phyloP scores from a whole-genome alignment of 2,797 vertebrate species.

The Cyprinella venusta region DNA sequence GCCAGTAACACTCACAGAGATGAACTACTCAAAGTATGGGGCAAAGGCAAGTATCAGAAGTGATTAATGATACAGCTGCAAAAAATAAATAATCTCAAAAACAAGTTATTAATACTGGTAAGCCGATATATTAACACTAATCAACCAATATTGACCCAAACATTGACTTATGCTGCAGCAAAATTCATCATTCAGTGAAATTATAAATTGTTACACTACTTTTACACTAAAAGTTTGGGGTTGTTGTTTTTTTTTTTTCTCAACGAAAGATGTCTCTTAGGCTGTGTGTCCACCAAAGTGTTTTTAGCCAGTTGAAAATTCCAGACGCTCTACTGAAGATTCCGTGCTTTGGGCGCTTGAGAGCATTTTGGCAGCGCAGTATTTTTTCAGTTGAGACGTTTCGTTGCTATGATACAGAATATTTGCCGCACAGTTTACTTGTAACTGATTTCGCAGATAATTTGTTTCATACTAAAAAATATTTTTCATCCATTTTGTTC shows the following conservation, averaged over 20 bases:
- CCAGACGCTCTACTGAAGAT: too few species aligned
- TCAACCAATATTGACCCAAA: background rate
- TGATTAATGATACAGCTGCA: background rate
- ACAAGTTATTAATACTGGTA: background rate
- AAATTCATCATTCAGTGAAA: background rate
- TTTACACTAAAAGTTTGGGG: background rate
- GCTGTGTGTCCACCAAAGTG: background rate
- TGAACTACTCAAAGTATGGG: conserved; percentile 99
- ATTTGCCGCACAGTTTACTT: too few species aligned
- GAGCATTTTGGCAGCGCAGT: too few species aligned
- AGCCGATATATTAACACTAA: background rate
- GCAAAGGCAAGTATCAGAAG: conserved; percentile 86
- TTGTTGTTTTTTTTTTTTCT: background rate
- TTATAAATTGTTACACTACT: background rate
- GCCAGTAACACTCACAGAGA: conserved; percentile 97
- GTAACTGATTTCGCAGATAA: too few species aligned
- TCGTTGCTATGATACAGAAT: too few species aligned
- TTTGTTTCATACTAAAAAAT: too few species aligned
- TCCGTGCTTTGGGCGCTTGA: too few species aligned
- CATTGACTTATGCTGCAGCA: background rate
- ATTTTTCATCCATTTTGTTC: too few species aligned
- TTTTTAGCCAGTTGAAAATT: too few species aligned
- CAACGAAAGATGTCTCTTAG: background rate
- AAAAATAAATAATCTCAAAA: background rate
- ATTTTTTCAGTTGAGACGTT: too few species aligned